Base-by-base conservation (phyloP, 2,797 vertebrate species). In the Eleutherodactylus coqui region DNA sequence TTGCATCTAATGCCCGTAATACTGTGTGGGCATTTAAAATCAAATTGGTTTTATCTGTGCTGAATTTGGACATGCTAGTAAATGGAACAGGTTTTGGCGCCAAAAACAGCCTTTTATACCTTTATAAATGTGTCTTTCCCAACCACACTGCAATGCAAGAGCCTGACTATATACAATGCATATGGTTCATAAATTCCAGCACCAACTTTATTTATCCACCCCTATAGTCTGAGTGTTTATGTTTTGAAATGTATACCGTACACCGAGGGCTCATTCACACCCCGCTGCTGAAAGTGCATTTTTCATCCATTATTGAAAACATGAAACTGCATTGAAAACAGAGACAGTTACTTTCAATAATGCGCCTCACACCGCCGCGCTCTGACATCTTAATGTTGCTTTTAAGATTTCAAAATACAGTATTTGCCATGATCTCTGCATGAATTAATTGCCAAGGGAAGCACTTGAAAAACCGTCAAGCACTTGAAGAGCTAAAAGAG, bases 371-470 rank as follows among this genome's bases (percentile, higher is more conserved):
- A 75, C 47, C 27, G 21, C 45, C 51, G 47, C 34, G 73, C 47
- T 49, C 27, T 49, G 17, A 49, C 29, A 51, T 32, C 73, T 49
- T 72, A 75, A 75, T 49, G 73, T 32, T 51, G 73, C 45, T 75
- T 49, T 75, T 75, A 49, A 75, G 45, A 49, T 75, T 75, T 75
- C 47, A 75, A 41, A 49, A 75, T 51, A 49, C 17, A 75, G 73
- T 32, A 49, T 75, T 49, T 49, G 29, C 47, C 10, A 75, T 49
- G 73, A 8, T 75, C 73, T 21, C 47, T 27, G 73, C 73, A 49
- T 49, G 73, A 49, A 19, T 75, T 49, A 10, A 49, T 49, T 49
- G 51, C 27, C 27, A 34, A 29, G 17, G 17, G 45, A 51, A 32
- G 24, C 36, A 72, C 69, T 72, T 43, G 69, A 72, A 72, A n/a